Evolutionary conservation across 2,113 vertebrate genomes (phyloP).

Genomic region (Engraulis encrasicolus): DNA sequence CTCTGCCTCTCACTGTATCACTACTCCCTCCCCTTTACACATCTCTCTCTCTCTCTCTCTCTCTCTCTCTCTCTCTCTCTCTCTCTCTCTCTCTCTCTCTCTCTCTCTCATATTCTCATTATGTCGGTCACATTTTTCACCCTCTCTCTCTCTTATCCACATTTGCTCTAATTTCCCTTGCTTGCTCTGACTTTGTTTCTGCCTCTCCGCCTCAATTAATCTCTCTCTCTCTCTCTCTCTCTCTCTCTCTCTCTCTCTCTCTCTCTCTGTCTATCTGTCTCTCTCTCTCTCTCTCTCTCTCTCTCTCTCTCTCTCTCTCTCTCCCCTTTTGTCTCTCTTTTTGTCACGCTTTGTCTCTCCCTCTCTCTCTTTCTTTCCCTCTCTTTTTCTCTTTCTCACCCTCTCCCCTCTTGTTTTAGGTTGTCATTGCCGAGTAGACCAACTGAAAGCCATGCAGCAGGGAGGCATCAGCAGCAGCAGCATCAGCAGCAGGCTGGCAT

Average conservation of each 20-base stretch:
- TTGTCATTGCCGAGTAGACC: not conserved
- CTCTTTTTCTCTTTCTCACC: conserved; percentile 25
- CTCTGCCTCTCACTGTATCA: too few species aligned
- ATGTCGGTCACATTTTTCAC: too few species aligned
- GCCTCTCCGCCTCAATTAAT: not conserved
- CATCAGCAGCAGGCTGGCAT: not conserved
- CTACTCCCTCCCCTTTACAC: too few species aligned
- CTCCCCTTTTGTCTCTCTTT: conserved; percentile 17
- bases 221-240: not conserved
- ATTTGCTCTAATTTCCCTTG: too few species aligned
- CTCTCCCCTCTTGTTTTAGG: not conserved
- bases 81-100: too few species aligned
- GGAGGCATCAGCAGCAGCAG: not conserved
- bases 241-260: not conserved
- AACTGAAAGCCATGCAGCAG: not conserved
- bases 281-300: not conserved
- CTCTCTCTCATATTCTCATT: too few species aligned
- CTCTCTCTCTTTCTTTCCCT: not conserved
- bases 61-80: not conserved
- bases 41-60: too few species aligned
- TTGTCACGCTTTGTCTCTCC: not conserved
- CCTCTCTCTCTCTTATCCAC: too few species aligned
- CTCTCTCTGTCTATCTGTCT: too few species aligned
- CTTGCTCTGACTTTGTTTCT: too few species aligned
- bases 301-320: not conserved